Evolutionary conservation across 2,888 invertebrate species (phyloP).

Genomic region (Melikaiella ostensackeni): DNA sequence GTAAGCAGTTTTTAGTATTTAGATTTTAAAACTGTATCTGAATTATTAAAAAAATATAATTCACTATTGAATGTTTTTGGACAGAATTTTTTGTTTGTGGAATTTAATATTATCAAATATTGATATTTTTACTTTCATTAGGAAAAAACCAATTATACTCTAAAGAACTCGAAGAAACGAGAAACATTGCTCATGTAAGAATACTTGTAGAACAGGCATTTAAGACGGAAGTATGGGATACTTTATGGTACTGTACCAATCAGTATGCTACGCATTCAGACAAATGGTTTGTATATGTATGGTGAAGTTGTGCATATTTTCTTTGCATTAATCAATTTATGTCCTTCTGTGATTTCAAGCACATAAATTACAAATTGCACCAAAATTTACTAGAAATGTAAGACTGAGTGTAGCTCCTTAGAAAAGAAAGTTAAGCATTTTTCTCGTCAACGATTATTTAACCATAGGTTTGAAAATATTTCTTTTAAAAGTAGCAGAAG

Average conservation of each 20-base stretch:
- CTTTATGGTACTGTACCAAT: slow-evolving; percentile 2
- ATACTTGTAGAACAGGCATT: not conserved
- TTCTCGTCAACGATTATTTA: too few relatives aligned
- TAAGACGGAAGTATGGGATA: slow-evolving; percentile 10
- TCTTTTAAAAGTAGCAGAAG: too few relatives aligned
- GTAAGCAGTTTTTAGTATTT: not conserved
- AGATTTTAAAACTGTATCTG: too few relatives aligned
- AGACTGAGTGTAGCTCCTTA: too few relatives aligned
- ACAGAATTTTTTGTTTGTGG: too few relatives aligned
- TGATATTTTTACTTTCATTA: slow-evolving; percentile 4
- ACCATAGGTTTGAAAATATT: too few relatives aligned
- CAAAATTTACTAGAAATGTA: too few relatives aligned
- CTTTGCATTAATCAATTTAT: slow-evolving; percentile 29
- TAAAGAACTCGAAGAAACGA: slow-evolving; percentile 24
- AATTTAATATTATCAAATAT: not conserved
- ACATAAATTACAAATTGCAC: too few relatives aligned
- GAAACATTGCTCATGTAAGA: slow-evolving; percentile 1
- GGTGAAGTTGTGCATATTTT: slow-evolving; percentile 13
- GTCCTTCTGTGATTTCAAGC: not conserved
- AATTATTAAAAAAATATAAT: too few relatives aligned
- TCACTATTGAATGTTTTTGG: too few relatives aligned
- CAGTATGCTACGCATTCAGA: not conserved
- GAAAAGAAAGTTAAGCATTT: too few relatives aligned
- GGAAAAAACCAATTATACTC: slow-evolving; percentile 31
- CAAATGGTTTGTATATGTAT: not conserved